These are phyloP conservation scores for Crotalus viridis DNA, from an alignment of 2,113 vertebrate genomes.

Conservation along the genomic window DNA sequence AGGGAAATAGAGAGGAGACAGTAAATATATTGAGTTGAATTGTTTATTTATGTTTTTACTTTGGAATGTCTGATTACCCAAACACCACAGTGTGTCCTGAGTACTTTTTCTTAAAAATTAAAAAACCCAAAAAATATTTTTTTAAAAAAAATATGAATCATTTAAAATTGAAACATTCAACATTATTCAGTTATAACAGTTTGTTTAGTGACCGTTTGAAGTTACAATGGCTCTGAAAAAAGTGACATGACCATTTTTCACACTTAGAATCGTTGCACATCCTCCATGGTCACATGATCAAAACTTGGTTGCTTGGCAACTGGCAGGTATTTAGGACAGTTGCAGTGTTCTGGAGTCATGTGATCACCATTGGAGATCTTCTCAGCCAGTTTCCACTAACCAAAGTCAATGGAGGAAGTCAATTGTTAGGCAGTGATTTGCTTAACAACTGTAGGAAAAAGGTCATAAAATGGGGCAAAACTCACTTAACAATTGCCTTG, in stretches of 20 bases:
- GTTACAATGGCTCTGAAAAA: not conserved
- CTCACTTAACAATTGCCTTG: not conserved
- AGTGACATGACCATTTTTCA: not conserved
- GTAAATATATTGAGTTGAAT: no score
- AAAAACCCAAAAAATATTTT: no score
- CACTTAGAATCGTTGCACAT: not conserved
- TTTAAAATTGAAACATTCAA: not conserved
- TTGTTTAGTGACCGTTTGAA: not conserved
- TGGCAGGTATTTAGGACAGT: not conserved
- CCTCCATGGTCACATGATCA: not conserved
- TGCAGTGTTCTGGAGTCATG: not conserved
- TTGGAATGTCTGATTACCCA: no score
- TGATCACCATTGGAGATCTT: not conserved
- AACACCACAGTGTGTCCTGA: no score
- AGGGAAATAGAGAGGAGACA: no score
- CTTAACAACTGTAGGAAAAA: not conserved
- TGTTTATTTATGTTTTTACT: no score
- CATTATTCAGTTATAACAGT: not conserved
- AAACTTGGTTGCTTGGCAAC: not conserved
- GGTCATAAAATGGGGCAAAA: not conserved
- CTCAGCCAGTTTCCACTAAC: not conserved
- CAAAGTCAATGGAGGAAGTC: not conserved
- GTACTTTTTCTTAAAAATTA: no score
- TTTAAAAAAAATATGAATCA: not conserved
- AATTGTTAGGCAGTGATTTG: not conserved